phyloP scores from a whole-genome alignment of 2,888 invertebrate species.

The Agrochola lota region DNA sequence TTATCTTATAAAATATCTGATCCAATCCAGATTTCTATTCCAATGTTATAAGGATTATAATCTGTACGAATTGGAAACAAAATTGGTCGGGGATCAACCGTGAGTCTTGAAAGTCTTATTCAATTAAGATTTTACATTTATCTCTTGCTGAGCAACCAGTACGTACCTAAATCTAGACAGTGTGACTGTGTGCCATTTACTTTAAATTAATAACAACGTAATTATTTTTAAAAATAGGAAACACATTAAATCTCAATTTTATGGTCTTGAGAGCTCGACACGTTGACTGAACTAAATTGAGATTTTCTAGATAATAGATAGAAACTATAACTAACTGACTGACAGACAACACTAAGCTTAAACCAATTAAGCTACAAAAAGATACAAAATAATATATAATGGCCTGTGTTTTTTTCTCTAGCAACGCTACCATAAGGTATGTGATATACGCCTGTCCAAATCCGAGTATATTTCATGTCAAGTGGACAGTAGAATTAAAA shows the following conservation, averaged over 20 bases:
- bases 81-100: conserved; percentile 32
- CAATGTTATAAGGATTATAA: conserved; percentile 41
- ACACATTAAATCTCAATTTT: no score
- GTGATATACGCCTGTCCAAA: not conserved
- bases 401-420: not conserved
- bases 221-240: no score
- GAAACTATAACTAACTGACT: not conserved
- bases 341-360: not conserved
- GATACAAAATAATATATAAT: not conserved
- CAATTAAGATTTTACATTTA: conserved; percentile 50
- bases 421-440: not conserved
- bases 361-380: not conserved
- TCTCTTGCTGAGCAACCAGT: conserved; percentile 26
- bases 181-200: no score
- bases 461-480: conserved; percentile 36
- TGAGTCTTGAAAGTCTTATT: conserved; percentile 42
- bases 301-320: not conserved
- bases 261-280: no score
- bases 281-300: not conserved
- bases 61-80: conserved; percentile 52
- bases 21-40: conserved; percentile 33
- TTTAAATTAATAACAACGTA: no score
- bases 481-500: conserved; percentile 32
- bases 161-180: not conserved
- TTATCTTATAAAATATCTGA: conserved; percentile 20